Evolutionary conservation across 2,888 invertebrate genomes (phyloP), one percentile per base, ranked within the genome.

Genomic region (Apamea epomidion): DNA sequence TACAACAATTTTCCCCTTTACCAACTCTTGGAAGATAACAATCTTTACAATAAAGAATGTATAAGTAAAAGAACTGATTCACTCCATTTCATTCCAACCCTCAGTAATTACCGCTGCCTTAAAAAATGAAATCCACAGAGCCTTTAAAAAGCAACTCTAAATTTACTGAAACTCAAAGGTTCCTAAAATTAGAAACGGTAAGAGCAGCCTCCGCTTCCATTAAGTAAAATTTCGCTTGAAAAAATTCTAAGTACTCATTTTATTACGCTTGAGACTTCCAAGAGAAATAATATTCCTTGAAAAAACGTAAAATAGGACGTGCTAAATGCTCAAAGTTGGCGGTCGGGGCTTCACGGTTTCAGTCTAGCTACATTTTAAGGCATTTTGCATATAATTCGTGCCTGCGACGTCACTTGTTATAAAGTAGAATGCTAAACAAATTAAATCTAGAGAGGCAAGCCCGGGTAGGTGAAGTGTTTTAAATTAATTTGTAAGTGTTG

Each of bases 401-500:
- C 77, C 68, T 76, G 80, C 54, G 48, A 82, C 70, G 73, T 80
- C 54, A 58, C 78, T 78, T 76, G 74, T 85, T 80, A 78, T 82
- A 84, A 87, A 81, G 67, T 72, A 78, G 70, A 86, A 81, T 84
- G 84, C 74, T 81, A 84, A 76, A 77, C 87, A 77, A 87, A 87
- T 86, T 87, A 78, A 86, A 86, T 81, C 71, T 76, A 68, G 18
- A 54, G 81, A 48, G 68, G 42, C 54, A 73, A 60, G 68, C 37
- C 37, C 60, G 67, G 62, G 70, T 80, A 73, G 48, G 65, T 71
- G 29, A 62, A 73, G 74, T 78, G 21, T 68, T 86, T 86, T 72
- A 86, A 75, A 86, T 86, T 86, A 84, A 83, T 84, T 83, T 79
- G 68, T 74, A 71, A 86, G 62, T 83, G 86, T 83, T 84, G 78